Conservation (phyloP, 2,797 vertebrate species). For the Rhinatrema bivittatum region DNA sequence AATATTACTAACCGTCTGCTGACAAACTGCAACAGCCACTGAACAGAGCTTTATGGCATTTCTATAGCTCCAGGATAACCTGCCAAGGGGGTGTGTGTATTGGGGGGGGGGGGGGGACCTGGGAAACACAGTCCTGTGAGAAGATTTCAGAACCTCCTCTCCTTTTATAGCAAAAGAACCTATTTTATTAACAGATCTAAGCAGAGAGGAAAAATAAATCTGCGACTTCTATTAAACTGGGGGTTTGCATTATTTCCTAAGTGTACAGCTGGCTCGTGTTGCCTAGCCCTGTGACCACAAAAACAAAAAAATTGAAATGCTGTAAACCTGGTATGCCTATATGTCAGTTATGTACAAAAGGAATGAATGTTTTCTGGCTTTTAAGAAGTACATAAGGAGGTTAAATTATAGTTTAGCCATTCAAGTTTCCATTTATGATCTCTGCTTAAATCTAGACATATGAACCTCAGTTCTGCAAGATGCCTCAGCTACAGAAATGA, state of each 20-base stretch:
- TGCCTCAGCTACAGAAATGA: no score
- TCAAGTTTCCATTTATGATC: no score
- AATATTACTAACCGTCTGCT: slow-evolving; percentile 30
- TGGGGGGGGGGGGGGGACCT: no score
- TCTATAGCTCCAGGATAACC: slow-evolving; percentile 35
- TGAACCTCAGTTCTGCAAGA: no score
- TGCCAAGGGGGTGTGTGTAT: slow-evolving; percentile 50
- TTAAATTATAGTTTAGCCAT: no score
- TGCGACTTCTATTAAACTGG: slow-evolving; percentile 34
- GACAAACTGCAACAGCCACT: no score
- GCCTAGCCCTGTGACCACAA: slow-evolving; percentile 21
- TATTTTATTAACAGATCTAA: slow-evolving; percentile 66
- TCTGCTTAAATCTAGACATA: no score
- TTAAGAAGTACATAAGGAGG: no score
- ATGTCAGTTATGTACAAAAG: no score
- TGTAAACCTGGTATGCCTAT: slow-evolving; percentile 3
- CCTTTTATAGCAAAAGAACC: slow-evolving; percentile 92
- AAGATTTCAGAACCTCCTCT: slow-evolving; percentile 66
- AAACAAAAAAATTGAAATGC: not conserved
- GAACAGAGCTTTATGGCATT: no score
- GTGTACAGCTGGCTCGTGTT: slow-evolving; percentile 23
- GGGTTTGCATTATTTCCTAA: slow-evolving; percentile 23
- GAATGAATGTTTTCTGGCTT: no score
- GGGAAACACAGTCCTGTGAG: slow-evolving; percentile 42
- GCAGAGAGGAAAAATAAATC: slow-evolving; percentile 32